Base-by-base conservation (phyloP, 2,113 vertebrate genomes). In the Mystacornis crossleyi region DNA sequence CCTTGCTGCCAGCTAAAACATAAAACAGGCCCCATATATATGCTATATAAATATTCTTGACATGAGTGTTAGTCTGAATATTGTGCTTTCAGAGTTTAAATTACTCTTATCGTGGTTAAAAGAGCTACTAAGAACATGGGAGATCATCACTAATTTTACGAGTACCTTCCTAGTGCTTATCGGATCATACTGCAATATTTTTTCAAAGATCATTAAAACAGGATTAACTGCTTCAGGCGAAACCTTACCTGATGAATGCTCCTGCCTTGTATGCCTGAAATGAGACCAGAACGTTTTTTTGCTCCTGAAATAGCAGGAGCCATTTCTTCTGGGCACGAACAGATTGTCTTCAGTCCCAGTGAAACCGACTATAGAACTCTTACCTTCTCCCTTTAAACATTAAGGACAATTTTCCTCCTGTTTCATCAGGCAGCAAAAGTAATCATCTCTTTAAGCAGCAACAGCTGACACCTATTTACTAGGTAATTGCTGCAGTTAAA, bases 401-500 rank as follows among this genome's bases (percentile, higher is more conserved):
- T 4, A 58, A 54, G 45, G 53, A 62, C 58, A 15, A 29, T 86
- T 82, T 62, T 70, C 77, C 53, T 80, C 43, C 33, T 9, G 57
- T 87, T 75, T 80, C 80, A 70, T 77, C 75, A 89, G 33, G 64
- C 81, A 62, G 85, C 38, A 72, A 40, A 90, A 89, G 84, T 42
- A 85, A 91, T 91, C 43, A 75, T 34, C 81, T 85, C 84, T 42
- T 75, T 95, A 90, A 85, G 54, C 71, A 86, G 93, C 71, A 87
- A 42, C 82, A 89, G 34, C 79, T 86, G 93, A 88, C 86, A 94
- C 93, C 82, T 89, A 86, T 79, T 93, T 93, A 60, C 78, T 15
- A 67, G 66, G 84, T 90, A 95, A 94, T 60, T 87, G 85, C 85
- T 70, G 91, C 81, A 69, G 74, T 91, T 78, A 81, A 42, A 80